Conservation (phyloP, 2,888 invertebrate genomes). For the Agrenia bidenticulata region DNA sequence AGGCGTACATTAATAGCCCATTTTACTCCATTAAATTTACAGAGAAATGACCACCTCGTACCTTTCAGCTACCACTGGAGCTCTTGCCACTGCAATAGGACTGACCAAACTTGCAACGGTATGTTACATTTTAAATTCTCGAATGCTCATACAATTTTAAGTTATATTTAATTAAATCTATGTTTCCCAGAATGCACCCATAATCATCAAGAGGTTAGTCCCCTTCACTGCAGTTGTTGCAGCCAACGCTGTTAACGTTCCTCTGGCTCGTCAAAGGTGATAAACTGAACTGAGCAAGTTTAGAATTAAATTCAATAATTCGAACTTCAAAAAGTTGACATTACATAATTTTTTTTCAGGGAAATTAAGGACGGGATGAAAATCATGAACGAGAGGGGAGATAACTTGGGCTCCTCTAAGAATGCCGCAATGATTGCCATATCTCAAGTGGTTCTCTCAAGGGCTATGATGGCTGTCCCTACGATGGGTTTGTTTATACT, state of each 20-base stretch:
- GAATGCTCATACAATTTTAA: not conserved
- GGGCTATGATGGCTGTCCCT: constrained; percentile 71
- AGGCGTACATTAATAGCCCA: too few species aligned
- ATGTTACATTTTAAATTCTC: constrained; percentile 42
- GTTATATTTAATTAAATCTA: not conserved
- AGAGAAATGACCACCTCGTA: constrained; percentile 80
- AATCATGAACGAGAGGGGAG: not conserved
- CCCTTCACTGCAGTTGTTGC: constrained; percentile 94
- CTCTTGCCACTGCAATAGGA: constrained; percentile 82
- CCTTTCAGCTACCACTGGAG: constrained; percentile 85
- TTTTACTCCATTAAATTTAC: constrained; percentile 45
- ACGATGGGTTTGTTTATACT: constrained; percentile 59
- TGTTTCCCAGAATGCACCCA: constrained; percentile 64
- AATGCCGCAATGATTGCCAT: constrained; percentile 57
- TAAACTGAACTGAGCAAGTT: not conserved
- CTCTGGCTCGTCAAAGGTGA: constrained; percentile 85
- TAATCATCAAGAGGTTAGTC: constrained; percentile 80
- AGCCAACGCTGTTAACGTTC: constrained; percentile 97
- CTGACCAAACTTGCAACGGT: constrained; percentile 81
- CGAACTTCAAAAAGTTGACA: constrained; percentile 46
- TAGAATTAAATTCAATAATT: constrained; percentile 64
- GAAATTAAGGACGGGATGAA: constrained; percentile 48
- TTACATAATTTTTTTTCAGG: constrained; percentile 83
- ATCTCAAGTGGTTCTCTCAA: constrained; percentile 61
- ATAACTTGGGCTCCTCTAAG: constrained; percentile 10